These are phyloP conservation scores for Neopelma chrysocephalum DNA, from an alignment of 2,797 vertebrate genomes.

Conservation along the genomic window DNA sequence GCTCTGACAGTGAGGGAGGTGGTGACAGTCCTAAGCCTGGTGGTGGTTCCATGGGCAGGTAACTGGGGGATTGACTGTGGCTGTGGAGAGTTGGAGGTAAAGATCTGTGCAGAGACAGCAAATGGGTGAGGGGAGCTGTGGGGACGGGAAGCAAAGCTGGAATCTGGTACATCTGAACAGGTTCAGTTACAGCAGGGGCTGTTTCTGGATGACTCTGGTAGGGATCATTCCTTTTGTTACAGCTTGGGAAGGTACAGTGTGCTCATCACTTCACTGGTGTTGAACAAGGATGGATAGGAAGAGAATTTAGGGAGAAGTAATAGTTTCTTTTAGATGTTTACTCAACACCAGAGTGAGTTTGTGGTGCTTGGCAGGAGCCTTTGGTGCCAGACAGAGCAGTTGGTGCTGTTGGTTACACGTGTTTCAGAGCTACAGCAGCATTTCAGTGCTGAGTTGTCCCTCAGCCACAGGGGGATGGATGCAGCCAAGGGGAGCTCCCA, in stretches of 20 bases:
- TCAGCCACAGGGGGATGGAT: neutral
- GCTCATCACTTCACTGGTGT: neutral
- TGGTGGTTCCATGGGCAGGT: neutral
- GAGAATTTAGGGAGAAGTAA: neutral
- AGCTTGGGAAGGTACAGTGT: neutral
- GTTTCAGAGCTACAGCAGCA: neutral
- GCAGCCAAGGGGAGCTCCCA: neutral
- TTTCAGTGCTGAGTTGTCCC: neutral
- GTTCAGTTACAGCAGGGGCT: neutral
- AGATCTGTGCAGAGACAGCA: neutral
- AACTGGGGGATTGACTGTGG: neutral
- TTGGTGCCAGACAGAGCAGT: neutral
- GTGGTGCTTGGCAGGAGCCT: neutral
- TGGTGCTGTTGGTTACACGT: neutral
- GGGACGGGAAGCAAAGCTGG: neutral
- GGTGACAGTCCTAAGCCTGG: neutral
- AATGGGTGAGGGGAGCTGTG: neutral
- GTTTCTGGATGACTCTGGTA: neutral
- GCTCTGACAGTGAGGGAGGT: neutral
- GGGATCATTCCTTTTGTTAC: neutral
- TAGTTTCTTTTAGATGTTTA: neutral
- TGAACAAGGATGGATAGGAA: neutral
- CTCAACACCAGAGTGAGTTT: neutral
- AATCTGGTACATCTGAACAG: neutral
- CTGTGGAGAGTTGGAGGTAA: fast-evolving